Percentiles rank a stretch among this genome's conserved stretches.
These are phyloP conservation scores for Hyalella azteca DNA, from an alignment of 2,888 invertebrate genomes.

Conservation along the genomic window DNA sequence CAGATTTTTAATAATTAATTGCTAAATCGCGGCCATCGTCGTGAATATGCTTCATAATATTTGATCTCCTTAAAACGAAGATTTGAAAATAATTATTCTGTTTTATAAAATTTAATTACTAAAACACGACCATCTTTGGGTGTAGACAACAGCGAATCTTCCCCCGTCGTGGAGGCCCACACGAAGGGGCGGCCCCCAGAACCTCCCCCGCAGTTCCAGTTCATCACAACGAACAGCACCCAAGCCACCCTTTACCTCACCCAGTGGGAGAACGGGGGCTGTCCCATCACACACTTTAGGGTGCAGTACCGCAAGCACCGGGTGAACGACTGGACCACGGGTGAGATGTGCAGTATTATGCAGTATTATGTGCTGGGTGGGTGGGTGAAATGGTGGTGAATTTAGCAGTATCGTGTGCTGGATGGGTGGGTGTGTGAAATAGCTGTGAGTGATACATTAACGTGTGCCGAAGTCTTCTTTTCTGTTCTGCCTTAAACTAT, in stretches of 20 bases:
- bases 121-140: no score
- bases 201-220: slow-evolving; percentile 50
- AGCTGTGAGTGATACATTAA: no score
- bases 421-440: no score
- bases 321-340: slow-evolving; percentile 47
- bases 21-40: no score
- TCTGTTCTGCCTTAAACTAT: no score
- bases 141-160: slow-evolving; percentile 50
- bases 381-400: no score
- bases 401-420: not conserved
- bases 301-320: slow-evolving; percentile 46
- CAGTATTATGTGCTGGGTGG: not conserved
- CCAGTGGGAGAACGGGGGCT: slow-evolving; percentile 55
- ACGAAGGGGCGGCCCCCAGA: slow-evolving; percentile 52
- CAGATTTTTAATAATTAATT: no score
- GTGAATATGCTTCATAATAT: no score
- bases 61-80: no score
- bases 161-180: slow-evolving; percentile 43
- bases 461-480: no score
- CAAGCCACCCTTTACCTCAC: slow-evolving; percentile 55
- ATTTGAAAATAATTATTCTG: no score
- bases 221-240: slow-evolving; percentile 54
- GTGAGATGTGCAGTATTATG: slow-evolving; percentile 22
- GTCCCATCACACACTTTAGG: slow-evolving; percentile 55
- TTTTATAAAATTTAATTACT: no score